phyloP scores from a whole-genome alignment of 2,888 invertebrate species.

The Sesamia inferens region DNA sequence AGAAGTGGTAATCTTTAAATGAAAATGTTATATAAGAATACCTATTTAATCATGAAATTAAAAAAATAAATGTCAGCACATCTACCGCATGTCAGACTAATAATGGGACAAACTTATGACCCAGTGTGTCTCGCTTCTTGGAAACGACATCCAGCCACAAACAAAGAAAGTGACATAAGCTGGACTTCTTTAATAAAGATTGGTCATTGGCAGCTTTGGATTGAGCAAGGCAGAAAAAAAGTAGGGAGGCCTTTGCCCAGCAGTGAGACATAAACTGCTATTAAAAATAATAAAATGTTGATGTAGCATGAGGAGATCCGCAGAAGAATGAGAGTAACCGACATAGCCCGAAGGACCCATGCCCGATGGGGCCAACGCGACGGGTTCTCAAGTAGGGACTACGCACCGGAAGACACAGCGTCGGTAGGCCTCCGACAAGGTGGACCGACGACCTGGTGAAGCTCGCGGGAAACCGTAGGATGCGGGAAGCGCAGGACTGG shows the following conservation, averaged over 20 bases:
- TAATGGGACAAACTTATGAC: neutral
- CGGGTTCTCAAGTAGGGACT: no score
- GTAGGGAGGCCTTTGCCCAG: neutral
- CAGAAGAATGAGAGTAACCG: no score
- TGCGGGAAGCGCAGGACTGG: no score
- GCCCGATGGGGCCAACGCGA: no score
- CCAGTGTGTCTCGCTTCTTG: neutral
- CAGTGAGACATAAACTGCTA: no score
- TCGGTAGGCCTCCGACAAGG: no score
- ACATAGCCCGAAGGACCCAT: no score
- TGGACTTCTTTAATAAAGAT: neutral
- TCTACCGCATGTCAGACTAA: neutral
- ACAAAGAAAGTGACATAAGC: neutral
- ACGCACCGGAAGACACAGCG: no score
- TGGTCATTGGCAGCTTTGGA: neutral
- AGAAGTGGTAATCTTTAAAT: neutral
- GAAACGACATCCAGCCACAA: neutral
- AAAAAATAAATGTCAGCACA: neutral
- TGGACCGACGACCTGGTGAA: no score
- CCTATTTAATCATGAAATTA: neutral
- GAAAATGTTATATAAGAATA: neutral
- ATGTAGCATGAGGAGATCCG: neutral
- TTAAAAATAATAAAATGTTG: no score
- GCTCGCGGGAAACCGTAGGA: no score
- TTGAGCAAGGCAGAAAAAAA: neutral